These are phyloP conservation scores for Athetis lepigone DNA, from an alignment of 2,888 invertebrate genomes.

Conservation along the genomic window DNA sequence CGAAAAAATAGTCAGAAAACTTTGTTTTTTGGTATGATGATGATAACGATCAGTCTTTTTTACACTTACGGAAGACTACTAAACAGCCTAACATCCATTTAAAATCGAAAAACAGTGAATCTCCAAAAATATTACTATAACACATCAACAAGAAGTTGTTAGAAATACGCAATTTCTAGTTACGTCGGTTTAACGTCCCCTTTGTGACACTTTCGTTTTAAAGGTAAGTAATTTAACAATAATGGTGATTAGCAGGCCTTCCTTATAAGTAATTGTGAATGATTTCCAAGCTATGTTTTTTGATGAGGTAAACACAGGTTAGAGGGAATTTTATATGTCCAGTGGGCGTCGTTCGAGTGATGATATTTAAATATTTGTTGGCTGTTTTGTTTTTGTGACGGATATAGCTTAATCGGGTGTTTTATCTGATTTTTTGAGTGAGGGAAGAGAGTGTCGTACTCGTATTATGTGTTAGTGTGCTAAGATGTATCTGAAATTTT, in stretches of 20 bases:
- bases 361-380: slow-evolving; percentile 22
- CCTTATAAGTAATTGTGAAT: slow-evolving; percentile 48
- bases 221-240: slow-evolving; percentile 68
- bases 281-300: slow-evolving; percentile 50
- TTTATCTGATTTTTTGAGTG: not conserved
- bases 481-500: no score
- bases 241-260: slow-evolving; percentile 66
- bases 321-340: slow-evolving; percentile 10
- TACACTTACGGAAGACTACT: no score
- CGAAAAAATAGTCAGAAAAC: no score
- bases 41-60: no score
- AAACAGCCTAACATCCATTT: no score
- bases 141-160: slow-evolving; percentile 61
- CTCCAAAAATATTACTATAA: slow-evolving; percentile 26
- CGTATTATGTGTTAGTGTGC: no score
- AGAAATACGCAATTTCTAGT: slow-evolving; percentile 67
- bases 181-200: slow-evolving; percentile 73
- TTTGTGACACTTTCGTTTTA: slow-evolving; percentile 68
- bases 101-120: slow-evolving; percentile 28
- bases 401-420: slow-evolving; percentile 3
- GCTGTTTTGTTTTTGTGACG: not conserved
- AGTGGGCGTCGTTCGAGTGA: slow-evolving; percentile 35
- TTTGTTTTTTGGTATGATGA: no score
- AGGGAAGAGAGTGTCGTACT: not conserved
- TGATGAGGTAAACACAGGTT: slow-evolving; percentile 40